These are phyloP conservation scores for Hydra vulgaris DNA, from an alignment of 30 jellyfish, hydroid and myxozoan genomes.

Conservation along the genomic window DNA sequence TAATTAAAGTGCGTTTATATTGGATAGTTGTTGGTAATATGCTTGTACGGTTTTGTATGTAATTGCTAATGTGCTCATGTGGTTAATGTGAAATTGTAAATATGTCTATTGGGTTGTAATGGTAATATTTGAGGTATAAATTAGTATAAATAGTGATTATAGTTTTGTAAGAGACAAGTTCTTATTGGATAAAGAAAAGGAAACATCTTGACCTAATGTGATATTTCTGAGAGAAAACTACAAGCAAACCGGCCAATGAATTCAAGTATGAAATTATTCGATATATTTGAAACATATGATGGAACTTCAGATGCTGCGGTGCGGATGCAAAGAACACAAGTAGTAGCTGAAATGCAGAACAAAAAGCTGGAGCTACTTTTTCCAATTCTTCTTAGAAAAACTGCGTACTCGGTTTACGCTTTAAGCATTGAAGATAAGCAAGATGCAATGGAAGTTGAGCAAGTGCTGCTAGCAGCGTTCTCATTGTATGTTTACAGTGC, in stretches of 20 bases:
- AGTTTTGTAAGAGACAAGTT: too few relatives aligned
- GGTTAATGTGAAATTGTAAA: too few relatives aligned
- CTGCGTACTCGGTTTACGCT: not conserved
- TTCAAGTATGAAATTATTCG: not conserved
- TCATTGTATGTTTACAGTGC: not conserved
- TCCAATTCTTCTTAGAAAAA: not conserved
- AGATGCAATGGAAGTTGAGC: not conserved
- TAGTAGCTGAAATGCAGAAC: not conserved
- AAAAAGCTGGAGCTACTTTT: not conserved
- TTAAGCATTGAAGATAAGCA: not conserved
- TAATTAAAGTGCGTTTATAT: too few relatives aligned
- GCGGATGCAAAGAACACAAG: not conserved
- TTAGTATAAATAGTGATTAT: too few relatives aligned
- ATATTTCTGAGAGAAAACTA: not conserved
- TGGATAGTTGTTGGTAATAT: too few relatives aligned
- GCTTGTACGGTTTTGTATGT: too few relatives aligned
- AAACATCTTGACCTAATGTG: too few relatives aligned
- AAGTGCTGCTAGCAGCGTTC: not conserved
- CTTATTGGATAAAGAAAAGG: too few relatives aligned
- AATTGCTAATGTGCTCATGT: too few relatives aligned
- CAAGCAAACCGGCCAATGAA: not conserved
- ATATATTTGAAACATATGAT: not conserved
- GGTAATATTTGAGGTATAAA: too few relatives aligned
- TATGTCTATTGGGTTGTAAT: too few relatives aligned
- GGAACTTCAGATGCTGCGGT: not conserved